phyloP scores from a whole-genome alignment of 2,888 invertebrate species.

The Congeria kusceri region DNA sequence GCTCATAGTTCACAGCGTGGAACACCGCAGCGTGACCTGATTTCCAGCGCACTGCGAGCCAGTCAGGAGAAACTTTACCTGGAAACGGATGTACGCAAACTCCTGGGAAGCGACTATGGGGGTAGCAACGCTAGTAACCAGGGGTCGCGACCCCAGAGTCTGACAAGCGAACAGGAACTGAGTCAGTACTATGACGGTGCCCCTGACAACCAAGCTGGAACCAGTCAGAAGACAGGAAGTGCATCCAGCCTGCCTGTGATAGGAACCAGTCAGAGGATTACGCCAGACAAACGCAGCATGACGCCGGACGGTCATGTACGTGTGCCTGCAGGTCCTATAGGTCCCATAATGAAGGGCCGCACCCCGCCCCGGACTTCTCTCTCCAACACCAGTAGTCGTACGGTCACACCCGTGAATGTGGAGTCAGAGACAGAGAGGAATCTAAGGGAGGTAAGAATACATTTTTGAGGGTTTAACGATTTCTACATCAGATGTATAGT shows the following conservation, averaged over 20 bases:
- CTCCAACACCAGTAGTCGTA: slow-evolving; percentile 73
- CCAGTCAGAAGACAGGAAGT: slow-evolving; percentile 48
- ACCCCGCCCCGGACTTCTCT: slow-evolving; percentile 50
- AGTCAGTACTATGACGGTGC: slow-evolving; percentile 72
- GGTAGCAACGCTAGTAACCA: slow-evolving; percentile 40
- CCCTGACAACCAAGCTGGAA: slow-evolving; percentile 6
- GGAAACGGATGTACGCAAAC: slow-evolving; percentile 31
- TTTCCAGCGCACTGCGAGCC: slow-evolving; percentile 53
- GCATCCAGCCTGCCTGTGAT: slow-evolving; percentile 67
- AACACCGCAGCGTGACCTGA: slow-evolving; percentile 59
- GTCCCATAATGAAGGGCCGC: slow-evolving; percentile 58
- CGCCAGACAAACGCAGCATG: slow-evolving; percentile 69
- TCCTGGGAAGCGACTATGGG: slow-evolving; percentile 30
- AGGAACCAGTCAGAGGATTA: slow-evolving; percentile 51
- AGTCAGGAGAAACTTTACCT: slow-evolving; percentile 69
- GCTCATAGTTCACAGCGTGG: slow-evolving; percentile 47
- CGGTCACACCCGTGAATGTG: slow-evolving; percentile 73
- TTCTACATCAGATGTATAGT: no score
- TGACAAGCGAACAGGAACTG: slow-evolving; percentile 79
- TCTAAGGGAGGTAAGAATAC: slow-evolving; percentile 48
- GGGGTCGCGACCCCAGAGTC: slow-evolving; percentile 71
- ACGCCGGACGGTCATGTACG: slow-evolving; percentile 75
- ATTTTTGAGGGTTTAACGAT: no score
- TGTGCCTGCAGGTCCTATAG: slow-evolving; percentile 59
- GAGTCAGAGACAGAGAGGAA: slow-evolving; percentile 45